Percentiles rank a stretch among this genome's conserved stretches.
These are phyloP conservation scores for Melanotus villosus DNA, from an alignment of 2,888 invertebrate species.

Conservation along the genomic window DNA sequence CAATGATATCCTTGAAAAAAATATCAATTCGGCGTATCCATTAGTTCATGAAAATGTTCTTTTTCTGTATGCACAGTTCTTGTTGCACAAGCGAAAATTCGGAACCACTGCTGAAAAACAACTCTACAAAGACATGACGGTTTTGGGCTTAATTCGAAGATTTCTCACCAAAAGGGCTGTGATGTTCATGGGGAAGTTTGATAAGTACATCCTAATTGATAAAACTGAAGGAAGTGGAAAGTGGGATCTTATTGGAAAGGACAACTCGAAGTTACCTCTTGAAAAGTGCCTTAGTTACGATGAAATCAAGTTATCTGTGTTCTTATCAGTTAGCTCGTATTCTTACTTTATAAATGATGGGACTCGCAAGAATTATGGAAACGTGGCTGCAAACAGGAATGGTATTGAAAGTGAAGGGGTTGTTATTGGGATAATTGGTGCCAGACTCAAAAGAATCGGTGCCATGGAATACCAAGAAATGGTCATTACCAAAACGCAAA, in stretches of 20 bases:
- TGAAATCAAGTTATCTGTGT: conserved; percentile 73
- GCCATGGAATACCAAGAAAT: conserved; percentile 73
- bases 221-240: conserved; percentile 68
- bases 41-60: conserved; percentile 78
- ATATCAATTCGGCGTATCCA: conserved; percentile 76
- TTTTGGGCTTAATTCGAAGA: conserved; percentile 70
- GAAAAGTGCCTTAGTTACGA: conserved; percentile 72
- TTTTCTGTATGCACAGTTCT: conserved; percentile 74
- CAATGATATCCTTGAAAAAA: conserved; percentile 59
- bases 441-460: conserved; percentile 68
- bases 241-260: conserved; percentile 72
- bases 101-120: conserved; percentile 58
- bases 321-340: conserved; percentile 72
- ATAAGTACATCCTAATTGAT: conserved; percentile 57
- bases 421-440: conserved; percentile 69
- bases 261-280: conserved; percentile 68
- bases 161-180: conserved; percentile 71
- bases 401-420: conserved; percentile 69
- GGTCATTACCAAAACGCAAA: conserved; percentile 69
- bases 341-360: conserved; percentile 74
- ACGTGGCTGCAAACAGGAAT: conserved; percentile 62
- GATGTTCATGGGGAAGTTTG: conserved; percentile 64
- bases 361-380: conserved; percentile 70
- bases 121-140: conserved; percentile 67
- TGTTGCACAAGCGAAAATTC: conserved; percentile 73